These are phyloP conservation scores for Prolemur simus DNA, from an alignment of 2,113 vertebrate genomes.

Conservation along the genomic window DNA sequence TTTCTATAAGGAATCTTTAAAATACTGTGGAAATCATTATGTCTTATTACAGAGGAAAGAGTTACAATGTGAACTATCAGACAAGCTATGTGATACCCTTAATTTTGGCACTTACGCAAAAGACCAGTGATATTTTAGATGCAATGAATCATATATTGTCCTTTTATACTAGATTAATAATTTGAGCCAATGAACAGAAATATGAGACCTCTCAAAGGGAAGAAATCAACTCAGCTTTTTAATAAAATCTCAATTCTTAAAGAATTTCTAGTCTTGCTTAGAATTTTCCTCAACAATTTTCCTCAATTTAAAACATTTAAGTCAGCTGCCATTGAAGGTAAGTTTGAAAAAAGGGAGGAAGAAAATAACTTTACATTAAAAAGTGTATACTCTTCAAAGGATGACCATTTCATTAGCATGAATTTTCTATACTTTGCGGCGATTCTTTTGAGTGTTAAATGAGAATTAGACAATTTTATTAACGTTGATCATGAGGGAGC, in stretches of 20 bases:
- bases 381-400: background rate
- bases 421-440: background rate
- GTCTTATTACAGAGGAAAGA: background rate
- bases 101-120: background rate
- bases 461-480: background rate
- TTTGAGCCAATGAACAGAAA: background rate
- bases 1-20: background rate
- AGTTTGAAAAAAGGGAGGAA: background rate
- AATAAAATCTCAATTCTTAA: background rate
- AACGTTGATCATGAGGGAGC: background rate
- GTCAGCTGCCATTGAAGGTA: background rate
- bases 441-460: background rate
- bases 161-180: background rate
- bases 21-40: background rate
- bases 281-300: constrained; percentile 12
- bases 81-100: background rate
- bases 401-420: background rate
- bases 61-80: background rate
- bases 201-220: background rate
- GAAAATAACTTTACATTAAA: background rate
- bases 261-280: background rate
- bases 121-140: background rate
- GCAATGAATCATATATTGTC: background rate
- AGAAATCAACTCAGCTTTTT: background rate
- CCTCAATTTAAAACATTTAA: background rate